Conservation (phyloP, 2,113 vertebrate genomes). For the Brienomyrus brachyistius region DNA sequence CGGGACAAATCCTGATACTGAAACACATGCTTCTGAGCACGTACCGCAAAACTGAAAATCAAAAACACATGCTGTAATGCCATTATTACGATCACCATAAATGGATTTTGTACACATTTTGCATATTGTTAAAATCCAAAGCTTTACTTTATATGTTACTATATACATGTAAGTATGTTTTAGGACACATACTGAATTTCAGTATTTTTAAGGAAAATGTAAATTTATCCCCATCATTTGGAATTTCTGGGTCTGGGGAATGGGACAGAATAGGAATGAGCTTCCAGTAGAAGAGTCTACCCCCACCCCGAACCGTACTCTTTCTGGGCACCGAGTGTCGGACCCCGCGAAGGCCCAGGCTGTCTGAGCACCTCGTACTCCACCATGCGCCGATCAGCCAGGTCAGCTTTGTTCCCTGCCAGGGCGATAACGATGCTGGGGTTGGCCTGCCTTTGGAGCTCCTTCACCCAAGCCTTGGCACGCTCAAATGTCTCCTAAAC, state of each 20-base stretch:
- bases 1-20: neutral
- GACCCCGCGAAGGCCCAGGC: neutral
- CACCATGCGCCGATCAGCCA: constrained; percentile 70
- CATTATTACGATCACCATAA: neutral
- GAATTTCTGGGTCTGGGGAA: neutral
- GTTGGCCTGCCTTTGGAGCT: constrained; percentile 54
- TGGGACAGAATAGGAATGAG: neutral
- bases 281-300: neutral
- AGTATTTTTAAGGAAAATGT: too few species aligned
- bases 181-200: neutral
- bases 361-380: constrained; percentile 61
- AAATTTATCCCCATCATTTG: too few species aligned
- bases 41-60: neutral
- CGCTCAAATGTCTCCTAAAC: constrained; percentile 69
- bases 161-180: neutral
- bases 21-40: neutral
- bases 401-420: constrained; percentile 70
- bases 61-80: neutral
- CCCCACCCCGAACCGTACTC: too few species aligned
- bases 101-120: neutral
- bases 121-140: neutral
- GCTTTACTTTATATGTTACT: neutral
- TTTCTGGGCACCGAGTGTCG: neutral
- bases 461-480: constrained; percentile 75
- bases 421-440: constrained; percentile 67